Conservation (phyloP, 2,797 vertebrate genomes). For the Sebastiscus albofasciatus region DNA sequence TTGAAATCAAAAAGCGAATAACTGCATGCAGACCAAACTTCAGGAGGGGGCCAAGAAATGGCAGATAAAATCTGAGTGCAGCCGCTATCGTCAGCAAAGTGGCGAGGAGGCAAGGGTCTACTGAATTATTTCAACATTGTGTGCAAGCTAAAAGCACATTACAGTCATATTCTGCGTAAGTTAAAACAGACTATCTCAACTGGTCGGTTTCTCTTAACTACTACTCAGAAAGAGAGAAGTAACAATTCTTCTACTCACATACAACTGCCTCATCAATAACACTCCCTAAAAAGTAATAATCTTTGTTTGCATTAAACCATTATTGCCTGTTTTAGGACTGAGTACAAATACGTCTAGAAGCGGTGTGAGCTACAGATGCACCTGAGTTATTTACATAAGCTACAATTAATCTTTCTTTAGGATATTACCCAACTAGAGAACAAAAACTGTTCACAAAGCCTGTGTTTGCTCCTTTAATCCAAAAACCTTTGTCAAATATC, state of each 20-base stretch:
- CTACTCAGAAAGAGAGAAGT: background rate
- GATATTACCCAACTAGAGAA: background rate
- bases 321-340: background rate
- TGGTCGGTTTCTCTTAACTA: background rate
- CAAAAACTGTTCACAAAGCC: background rate
- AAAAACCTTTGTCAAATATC: background rate
- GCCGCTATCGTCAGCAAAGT: slow-evolving; percentile 25
- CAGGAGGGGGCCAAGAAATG: background rate
- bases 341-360: background rate
- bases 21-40: background rate
- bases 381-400: too few species aligned
- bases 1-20: background rate
- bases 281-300: background rate
- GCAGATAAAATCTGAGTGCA: slow-evolving; percentile 32
- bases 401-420: background rate
- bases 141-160: slow-evolving; percentile 1
- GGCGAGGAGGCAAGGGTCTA: background rate
- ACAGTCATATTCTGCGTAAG: background rate
- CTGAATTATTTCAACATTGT: slow-evolving; percentile 12
- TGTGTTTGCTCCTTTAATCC: background rate
- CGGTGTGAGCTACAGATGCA: too few species aligned
- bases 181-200: background rate
- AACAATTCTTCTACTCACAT: background rate
- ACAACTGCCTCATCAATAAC: background rate
- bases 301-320: background rate